A percentile compares a stretch with the other conserved stretches of the same genome.
These are phyloP conservation scores for Drosophila aff. DNA, from an alignment of 1,140 invertebrate species.

Conservation along the genomic window DNA sequence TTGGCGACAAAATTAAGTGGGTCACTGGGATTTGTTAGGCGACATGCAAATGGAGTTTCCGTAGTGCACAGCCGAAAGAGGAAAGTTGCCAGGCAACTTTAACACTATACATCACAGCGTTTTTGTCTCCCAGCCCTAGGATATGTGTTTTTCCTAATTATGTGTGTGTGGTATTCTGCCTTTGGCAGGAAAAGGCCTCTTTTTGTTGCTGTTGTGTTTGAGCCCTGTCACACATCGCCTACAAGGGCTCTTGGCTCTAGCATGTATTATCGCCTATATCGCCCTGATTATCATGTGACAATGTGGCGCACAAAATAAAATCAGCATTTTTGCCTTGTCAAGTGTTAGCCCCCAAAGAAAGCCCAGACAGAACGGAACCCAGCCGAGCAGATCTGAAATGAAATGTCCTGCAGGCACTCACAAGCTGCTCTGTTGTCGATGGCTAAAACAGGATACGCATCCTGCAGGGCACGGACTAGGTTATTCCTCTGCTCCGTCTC, in stretches of 20 bases:
- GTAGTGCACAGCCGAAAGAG: background rate
- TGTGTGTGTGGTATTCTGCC: slow-evolving; percentile 6
- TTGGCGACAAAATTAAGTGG: slow-evolving; percentile 20
- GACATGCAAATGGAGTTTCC: slow-evolving; percentile 38
- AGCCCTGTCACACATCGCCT: slow-evolving; percentile 24
- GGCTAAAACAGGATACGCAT: slow-evolving; percentile 31
- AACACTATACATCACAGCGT: background rate
- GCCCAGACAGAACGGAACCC: slow-evolving; percentile 6
- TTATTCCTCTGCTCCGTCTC: background rate
- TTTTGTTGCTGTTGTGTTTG: slow-evolving; percentile 12
- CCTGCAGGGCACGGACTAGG: slow-evolving; percentile 21
- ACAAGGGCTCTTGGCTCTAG: slow-evolving; percentile 42
- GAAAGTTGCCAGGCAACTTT: slow-evolving; percentile 10
- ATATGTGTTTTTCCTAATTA: slow-evolving; percentile 23
- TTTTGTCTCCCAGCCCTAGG: background rate
- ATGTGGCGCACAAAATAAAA: slow-evolving; percentile 77
- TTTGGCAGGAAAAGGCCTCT: background rate
- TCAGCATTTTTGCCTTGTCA: slow-evolving; percentile 72
- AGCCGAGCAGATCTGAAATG: slow-evolving; percentile 30
- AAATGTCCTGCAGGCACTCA: slow-evolving; percentile 53
- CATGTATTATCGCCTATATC: slow-evolving; percentile 64
- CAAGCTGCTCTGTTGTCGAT: slow-evolving; percentile 22
- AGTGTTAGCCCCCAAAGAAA: slow-evolving; percentile 31
- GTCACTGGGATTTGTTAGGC: slow-evolving; percentile 41
- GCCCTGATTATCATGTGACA: slow-evolving; percentile 78